Evolutionary conservation across 2,113 vertebrate species (phyloP).

Genomic region (Dromas ardeola): DNA sequence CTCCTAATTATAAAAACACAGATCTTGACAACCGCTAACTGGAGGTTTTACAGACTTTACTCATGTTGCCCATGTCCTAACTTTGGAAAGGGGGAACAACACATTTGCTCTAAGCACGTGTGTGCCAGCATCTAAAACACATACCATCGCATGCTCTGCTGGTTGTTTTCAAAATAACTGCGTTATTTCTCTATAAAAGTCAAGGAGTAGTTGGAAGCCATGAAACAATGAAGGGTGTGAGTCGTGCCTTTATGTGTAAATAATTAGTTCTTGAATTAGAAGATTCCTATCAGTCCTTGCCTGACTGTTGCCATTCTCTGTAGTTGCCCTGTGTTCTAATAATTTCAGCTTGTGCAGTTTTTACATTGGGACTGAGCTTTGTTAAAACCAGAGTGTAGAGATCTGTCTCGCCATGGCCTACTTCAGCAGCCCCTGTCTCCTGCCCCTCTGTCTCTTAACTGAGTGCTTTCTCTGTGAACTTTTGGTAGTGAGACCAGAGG

Average conservation of each 20-base stretch:
- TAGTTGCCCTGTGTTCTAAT: background rate
- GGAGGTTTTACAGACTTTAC: background rate
- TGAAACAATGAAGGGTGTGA: background rate
- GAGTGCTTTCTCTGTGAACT: background rate
- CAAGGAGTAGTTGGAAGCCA: background rate
- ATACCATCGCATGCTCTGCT: accelerated
- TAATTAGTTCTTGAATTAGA: background rate
- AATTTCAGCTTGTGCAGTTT: background rate
- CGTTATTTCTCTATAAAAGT: background rate
- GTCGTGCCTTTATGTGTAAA: background rate
- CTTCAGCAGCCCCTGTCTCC: background rate
- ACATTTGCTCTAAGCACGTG: background rate
- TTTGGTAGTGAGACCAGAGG: background rate
- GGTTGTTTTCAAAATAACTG: background rate
- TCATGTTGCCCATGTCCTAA: background rate
- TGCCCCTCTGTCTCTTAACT: background rate
- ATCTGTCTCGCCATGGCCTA: accelerated
- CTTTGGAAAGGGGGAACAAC: background rate
- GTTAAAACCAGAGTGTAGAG: background rate
- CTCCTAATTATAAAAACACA: conserved; percentile 8
- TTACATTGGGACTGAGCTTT: background rate
- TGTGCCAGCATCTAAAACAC: background rate
- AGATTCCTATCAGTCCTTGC: background rate
- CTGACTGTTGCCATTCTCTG: background rate
- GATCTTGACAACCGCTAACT: background rate